phyloP scores from a whole-genome alignment of 2,888 invertebrate species.

The Eupithecia inturbata region DNA sequence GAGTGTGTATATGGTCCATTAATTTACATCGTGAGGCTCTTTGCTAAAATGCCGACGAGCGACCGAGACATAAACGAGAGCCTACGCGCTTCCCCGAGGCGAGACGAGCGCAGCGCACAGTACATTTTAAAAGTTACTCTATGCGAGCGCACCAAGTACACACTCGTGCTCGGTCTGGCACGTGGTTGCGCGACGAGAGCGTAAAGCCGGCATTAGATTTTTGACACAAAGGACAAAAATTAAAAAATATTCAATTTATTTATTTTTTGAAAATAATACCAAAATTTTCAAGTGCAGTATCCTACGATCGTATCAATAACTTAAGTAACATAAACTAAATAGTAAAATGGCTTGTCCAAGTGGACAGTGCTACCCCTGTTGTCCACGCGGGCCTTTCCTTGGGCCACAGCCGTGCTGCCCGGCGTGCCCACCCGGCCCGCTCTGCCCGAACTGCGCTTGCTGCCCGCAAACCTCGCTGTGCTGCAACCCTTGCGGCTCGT shows the following conservation, averaged over 20 bases:
- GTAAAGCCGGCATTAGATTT: too few species aligned
- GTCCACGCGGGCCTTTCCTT: background rate
- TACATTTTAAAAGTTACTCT: too few species aligned
- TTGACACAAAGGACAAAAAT: background rate
- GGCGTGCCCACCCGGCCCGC: conserved; percentile 38
- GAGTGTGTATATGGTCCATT: too few species aligned
- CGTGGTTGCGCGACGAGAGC: too few species aligned
- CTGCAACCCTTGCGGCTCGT: conserved; percentile 39
- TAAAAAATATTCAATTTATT: background rate
- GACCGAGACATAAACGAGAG: too few species aligned
- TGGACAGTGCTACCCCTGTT: background rate
- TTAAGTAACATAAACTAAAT: background rate
- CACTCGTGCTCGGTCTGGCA: too few species aligned
- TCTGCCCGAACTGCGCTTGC: conserved; percentile 4
- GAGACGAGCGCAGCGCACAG: too few species aligned
- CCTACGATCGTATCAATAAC: background rate
- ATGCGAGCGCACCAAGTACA: too few species aligned
- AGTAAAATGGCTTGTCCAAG: conserved; percentile 1
- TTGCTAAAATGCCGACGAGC: too few species aligned
- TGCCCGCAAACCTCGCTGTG: conserved; percentile 27
- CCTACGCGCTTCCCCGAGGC: too few species aligned
- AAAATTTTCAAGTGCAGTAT: background rate
- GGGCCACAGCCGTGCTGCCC: conserved; percentile 14
- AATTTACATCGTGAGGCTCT: too few species aligned
- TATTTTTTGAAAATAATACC: too few species aligned